Evolutionary conservation across 2,888 invertebrate genomes (phyloP).

Genomic region (Dioctria rufipes): DNA sequence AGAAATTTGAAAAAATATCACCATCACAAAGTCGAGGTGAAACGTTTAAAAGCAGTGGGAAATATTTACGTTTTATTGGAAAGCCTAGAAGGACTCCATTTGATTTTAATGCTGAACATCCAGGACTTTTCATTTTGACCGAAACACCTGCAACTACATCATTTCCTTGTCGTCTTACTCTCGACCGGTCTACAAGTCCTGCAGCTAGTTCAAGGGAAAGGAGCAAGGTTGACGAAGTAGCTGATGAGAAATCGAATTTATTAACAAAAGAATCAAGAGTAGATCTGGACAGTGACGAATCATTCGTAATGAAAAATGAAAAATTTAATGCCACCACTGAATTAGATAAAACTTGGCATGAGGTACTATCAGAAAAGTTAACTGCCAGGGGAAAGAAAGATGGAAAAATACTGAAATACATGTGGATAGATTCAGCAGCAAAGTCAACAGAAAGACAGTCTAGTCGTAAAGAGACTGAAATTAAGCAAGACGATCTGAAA

Average conservation of each 20-base stretch:
- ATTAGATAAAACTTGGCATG: constrained; percentile 13
- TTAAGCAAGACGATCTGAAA: neutral
- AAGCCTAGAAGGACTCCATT: neutral
- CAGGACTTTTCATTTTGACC: neutral
- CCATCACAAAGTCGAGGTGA: no score
- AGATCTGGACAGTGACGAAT: neutral
- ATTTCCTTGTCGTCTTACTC: constrained; percentile 19
- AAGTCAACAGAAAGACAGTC: neutral
- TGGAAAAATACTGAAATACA: neutral
- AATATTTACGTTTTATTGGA: constrained; percentile 61
- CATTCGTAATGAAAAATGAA: neutral
- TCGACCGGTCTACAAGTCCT: no score
- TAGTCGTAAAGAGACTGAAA: neutral
- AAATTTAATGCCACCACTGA: no score
- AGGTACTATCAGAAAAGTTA: constrained; percentile 5
- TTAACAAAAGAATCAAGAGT: neutral
- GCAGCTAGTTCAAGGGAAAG: neutral
- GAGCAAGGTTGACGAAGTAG: neutral
- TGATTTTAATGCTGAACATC: constrained; percentile 18
- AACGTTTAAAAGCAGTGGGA: no score
- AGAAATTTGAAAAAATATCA: no score
- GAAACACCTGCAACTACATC: neutral
- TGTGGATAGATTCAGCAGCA: neutral
- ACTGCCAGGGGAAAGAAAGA: neutral
- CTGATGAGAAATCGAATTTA: constrained; percentile 13